Evolutionary conservation across 2,888 invertebrate species (phyloP), one percentile per base, ranked within the genome.

Genomic region (Caenorhabditis sinica): DNA sequence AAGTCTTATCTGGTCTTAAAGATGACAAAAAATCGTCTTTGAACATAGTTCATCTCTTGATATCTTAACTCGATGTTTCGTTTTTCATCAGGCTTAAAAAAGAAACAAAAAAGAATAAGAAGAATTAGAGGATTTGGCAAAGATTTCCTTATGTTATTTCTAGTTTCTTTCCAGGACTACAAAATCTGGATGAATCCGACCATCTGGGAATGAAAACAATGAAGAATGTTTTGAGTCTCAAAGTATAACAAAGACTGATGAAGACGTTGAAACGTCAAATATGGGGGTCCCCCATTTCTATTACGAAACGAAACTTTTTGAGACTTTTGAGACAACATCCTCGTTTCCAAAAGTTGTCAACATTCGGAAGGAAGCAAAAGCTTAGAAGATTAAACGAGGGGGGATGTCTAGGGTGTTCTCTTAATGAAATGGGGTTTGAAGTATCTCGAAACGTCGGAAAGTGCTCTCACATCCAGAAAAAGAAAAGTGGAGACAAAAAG

Each of bases 381-480:
- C 45, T 60, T 66, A 68, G 49, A 77, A 69, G 61, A 69, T 68
- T 77, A 69, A 61, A 77, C 49, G 65, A 45, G 20, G 13, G 45
- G 20, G 28, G 73, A 63, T 30, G 71, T 63, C 43, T 65, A 23
- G 71, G 68, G 77, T 69, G 71, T 79, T 71, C 65, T 68, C 76
- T 45, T 65, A 72, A 71, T 71, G 79, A 79, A 79, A 77, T 45
- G 49, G 40, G 40, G 36, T 69, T 68, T 58, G 30, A 61, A 61
- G 73, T 74, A 43, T 56, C 20, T 23, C 23, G 45, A 28, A 23
- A 28, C 36, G 33, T 56, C 30, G 33, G 28, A 49, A 20, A 36
- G 45, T 56, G 61, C 30, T 28, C 25, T 45, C n/a, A 23, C 33
- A 23, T 40, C 17, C 9, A 49, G 36, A 51, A 9, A 36, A 13